These are phyloP conservation scores for Hemicordylus capensis DNA, from an alignment of 2,113 vertebrate species.

Conservation along the genomic window DNA sequence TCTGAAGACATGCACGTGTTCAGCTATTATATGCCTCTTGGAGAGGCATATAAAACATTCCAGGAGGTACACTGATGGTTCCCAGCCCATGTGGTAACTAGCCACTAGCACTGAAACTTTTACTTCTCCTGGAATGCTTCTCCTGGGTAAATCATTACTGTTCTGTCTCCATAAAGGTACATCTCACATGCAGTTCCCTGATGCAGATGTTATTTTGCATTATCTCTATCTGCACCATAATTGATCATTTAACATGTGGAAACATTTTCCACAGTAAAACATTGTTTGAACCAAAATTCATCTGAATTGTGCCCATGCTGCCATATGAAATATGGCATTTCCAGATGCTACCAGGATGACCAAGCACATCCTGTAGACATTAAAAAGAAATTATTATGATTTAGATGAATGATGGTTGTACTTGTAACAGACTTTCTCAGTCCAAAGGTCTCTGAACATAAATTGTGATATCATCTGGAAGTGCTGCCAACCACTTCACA, in stretches of 20 bases:
- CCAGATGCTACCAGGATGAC: background rate
- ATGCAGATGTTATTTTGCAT: background rate
- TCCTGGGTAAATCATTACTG: background rate
- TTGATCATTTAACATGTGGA: background rate
- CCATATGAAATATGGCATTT: background rate
- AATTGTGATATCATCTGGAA: background rate
- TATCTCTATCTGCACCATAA: background rate
- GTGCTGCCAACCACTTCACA: background rate
- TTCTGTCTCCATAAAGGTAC: background rate
- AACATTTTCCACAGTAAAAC: background rate
- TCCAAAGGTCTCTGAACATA: background rate
- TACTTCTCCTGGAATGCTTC: background rate
- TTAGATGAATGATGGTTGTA: background rate
- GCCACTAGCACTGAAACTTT: background rate
- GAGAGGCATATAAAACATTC: background rate
- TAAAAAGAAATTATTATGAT: background rate
- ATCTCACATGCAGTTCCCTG: background rate
- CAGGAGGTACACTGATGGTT: too few relatives aligned
- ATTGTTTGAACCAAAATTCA: background rate
- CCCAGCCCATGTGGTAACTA: too few relatives aligned
- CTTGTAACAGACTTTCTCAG: background rate
- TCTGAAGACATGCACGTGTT: too few relatives aligned
- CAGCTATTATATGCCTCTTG: too few relatives aligned
- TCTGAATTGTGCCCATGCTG: background rate
- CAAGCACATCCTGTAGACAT: background rate